Base-by-base conservation (phyloP, 2,888 invertebrate genomes). In the Pristionchus exspectatus region DNA sequence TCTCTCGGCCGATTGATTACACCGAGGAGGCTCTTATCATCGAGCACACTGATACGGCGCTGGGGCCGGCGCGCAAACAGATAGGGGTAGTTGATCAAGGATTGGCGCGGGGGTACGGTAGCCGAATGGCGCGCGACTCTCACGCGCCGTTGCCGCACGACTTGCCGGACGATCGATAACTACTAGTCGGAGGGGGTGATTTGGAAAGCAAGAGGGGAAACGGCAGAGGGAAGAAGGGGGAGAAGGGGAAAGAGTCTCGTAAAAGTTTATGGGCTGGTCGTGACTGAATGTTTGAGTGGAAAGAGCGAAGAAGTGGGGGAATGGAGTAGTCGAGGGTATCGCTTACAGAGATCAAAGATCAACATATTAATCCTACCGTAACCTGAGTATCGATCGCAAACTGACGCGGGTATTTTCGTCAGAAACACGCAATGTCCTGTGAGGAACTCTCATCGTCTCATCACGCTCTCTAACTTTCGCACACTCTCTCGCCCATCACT, bases 201-300 rank as follows among this genome's bases (percentile, higher is more conserved):
- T n/a, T n/a, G 56, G 54, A 14, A 24, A 44, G 74, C n/a, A 27
- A 54, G 54, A 38, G 30, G 50, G 50, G 83, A 54, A 54, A 83
- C n/a, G 56, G 56, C 27, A 81, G 84, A 85, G 56, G 44, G 18
- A 18, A 44, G 74, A 81, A n/a, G 50, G 50, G 59, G 38, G 56
- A 56, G 50, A 83, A 7, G 59, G 33, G 56, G 84, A 85, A 50
- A 59, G 84, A 56, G 84, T 85, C 84, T 85, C 84, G 84, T 85
- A 85, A 85, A 85, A 85, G 84, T 85, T 85, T 85, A 85, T 85
- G 84, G 84, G 84, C 56, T 85, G 74, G 59, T 85, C 84, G 84
- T 85, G 84, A 85, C 84, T 85, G 84, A 85, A 85, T 85, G 84
- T 85, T 85, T 85, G 27, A 85, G 84, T 85, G 84, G 84, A 59